Base-by-base conservation (phyloP, 2,797 vertebrate species). In the Dallia pectoralis region DNA sequence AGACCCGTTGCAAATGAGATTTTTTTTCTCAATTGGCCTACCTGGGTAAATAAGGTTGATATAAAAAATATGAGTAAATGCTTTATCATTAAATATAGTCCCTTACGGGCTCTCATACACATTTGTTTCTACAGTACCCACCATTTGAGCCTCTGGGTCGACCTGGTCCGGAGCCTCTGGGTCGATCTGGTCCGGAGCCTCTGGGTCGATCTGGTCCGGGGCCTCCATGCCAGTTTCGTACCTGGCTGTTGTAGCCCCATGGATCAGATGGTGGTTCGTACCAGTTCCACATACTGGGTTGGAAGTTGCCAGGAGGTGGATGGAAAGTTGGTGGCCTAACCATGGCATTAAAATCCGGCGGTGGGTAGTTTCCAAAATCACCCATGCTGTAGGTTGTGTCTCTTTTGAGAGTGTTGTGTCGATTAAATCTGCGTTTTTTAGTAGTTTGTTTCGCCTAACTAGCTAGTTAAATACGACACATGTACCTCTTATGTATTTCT, bases 271-370 rank as follows among this genome's bases (percentile, higher is more conserved):
- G 81, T n/a, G 87, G 64, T 44, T 88, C 84, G 48, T 14, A 18
- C 91, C 92, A 92, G 82, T 29, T 89, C 89, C 91, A 92, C 90
- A 91, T 92, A 84, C 74, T 65, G 27, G 89, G 75, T 4, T 90
- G 79, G 81, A 92, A 92, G 84, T 59, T 77, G 76, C 88, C 88
- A 0, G 63, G 16, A 11, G 78, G 19, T 4, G 59, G 72, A 51
- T 77, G 87, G 56, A 77, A 53, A 0, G 71, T 29, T 19, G 88
- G 63, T 1, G 86, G 75, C 53, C 69, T 70, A 3, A 71, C 40
- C 48, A 75, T 61, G 1, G 74, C 47, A 65, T n/a, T 77, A 33
- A 93, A 91, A 76, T 87, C 80, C 63, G 92, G 91, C 0, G 91
- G 78, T 3, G 92, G 91, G 44, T 90, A 92, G 1, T 79, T 83